These are phyloP conservation scores for Onychomys leucogaster DNA, from an alignment of 2,797 vertebrate species.

Conservation along the genomic window DNA sequence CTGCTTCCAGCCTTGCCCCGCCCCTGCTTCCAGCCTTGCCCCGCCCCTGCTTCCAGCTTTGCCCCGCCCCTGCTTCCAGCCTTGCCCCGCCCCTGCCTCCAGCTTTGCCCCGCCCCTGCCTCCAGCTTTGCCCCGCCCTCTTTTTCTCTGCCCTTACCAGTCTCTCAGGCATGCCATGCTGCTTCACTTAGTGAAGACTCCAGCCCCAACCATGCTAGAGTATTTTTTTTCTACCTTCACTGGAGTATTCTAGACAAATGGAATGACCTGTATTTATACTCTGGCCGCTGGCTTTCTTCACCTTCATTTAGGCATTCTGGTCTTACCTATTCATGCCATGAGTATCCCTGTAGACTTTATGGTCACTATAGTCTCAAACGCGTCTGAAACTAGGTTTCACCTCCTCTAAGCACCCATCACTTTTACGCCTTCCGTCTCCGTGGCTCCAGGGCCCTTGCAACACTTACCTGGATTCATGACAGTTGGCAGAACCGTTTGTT, in stretches of 20 bases:
- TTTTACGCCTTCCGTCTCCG: not conserved
- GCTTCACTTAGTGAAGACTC: not conserved
- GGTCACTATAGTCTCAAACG: not conserved
- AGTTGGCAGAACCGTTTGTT: not conserved
- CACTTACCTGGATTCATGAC: not conserved
- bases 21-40: not conserved
- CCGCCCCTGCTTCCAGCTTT: not conserved
- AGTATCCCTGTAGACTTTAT: not conserved
- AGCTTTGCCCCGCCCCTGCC: not conserved
- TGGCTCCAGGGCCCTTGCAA: not conserved
- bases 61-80: not conserved
- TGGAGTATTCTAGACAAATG: not conserved
- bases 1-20: not conserved
- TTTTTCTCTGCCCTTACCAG: not conserved
- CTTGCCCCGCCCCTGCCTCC: not conserved
- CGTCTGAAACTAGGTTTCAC: conserved; percentile 30
- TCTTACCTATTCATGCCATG: not conserved
- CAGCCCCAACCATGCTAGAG: not conserved
- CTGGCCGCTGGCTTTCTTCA: not conserved
- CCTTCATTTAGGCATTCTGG: not conserved
- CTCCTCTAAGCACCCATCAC: not conserved
- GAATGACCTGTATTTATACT: not conserved
- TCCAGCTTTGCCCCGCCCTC: not conserved
- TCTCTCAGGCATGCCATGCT: not conserved
- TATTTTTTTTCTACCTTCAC: not conserved